Percentiles rank a stretch among this genome's conserved stretches.
These are phyloP conservation scores for Hipparchia sbordonii DNA, from an alignment of 2,888 invertebrate genomes.

Conservation along the genomic window DNA sequence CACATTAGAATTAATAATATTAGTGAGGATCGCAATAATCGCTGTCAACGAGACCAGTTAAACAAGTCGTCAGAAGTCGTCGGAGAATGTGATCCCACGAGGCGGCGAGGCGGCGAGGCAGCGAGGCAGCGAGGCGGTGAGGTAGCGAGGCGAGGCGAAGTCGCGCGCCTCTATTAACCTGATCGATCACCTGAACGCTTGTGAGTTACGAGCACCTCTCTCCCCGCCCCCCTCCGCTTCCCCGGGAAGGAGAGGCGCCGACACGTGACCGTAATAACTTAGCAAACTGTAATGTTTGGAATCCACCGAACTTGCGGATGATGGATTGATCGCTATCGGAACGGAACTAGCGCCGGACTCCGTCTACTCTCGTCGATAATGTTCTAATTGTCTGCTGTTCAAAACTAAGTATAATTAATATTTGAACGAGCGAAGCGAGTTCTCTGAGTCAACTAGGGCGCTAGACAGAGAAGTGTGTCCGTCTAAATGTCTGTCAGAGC, in stretches of 20 bases:
- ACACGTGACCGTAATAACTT: slow-evolving; percentile 8
- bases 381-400: too few relatives aligned
- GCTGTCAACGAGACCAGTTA: background rate
- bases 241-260: background rate
- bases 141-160: background rate
- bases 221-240: background rate
- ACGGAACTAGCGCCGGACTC: background rate
- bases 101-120: too few relatives aligned
- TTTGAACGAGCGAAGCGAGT: too few relatives aligned
- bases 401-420: too few relatives aligned
- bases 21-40: background rate
- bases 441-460: too few relatives aligned
- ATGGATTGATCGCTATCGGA: background rate
- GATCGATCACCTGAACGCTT: slow-evolving; percentile 7
- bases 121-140: background rate
- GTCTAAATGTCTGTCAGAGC: too few relatives aligned
- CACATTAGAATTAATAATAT: background rate
- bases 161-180: background rate
- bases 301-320: background rate
- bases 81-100: too few relatives aligned
- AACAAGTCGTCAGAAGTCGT: background rate
- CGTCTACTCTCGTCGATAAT: too few relatives aligned
- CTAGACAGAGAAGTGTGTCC: too few relatives aligned
- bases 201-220: background rate
- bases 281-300: background rate